Conservation (phyloP, 2,113 vertebrate species). For the Australoheros scitulus region DNA sequence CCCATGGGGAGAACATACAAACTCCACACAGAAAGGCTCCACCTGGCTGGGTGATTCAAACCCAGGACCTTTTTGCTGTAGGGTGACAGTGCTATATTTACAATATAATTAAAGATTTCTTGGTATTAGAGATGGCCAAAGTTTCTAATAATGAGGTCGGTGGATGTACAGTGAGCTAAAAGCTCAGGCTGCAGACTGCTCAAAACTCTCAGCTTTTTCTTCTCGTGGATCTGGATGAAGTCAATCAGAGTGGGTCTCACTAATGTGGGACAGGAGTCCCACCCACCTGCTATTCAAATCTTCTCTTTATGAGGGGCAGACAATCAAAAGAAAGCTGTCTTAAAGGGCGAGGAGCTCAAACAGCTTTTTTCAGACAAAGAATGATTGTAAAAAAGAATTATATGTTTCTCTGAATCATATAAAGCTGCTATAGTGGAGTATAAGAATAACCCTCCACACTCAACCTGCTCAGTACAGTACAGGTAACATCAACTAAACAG, state of each 20-base stretch:
- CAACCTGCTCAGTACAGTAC: not conserved
- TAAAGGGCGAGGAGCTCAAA: not conserved
- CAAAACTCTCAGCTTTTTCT: not conserved
- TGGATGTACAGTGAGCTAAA: not conserved
- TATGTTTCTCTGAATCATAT: too few relatives aligned
- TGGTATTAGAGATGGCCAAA: not conserved
- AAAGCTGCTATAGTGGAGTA: too few relatives aligned
- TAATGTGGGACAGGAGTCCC: too few relatives aligned
- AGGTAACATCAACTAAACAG: too few relatives aligned
- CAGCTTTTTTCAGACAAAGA: rapidly evolving
- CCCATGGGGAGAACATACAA: too few relatives aligned
- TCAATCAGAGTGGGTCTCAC: not conserved
- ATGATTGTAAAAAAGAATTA: too few relatives aligned
- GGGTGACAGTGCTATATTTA: too few relatives aligned
- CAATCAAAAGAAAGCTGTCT: not conserved
- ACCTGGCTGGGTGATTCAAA: too few relatives aligned
- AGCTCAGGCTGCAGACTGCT: not conserved
- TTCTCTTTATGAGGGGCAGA: not conserved
- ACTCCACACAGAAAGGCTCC: too few relatives aligned
- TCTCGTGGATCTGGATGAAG: rapidly evolving
- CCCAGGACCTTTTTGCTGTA: too few relatives aligned
- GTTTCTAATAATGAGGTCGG: not conserved
- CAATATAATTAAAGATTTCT: too few relatives aligned
- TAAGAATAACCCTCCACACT: too few relatives aligned
- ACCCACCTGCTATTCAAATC: not conserved